Conservation (phyloP, 2,113 vertebrate species). For the Grammomys dolichurus region DNA sequence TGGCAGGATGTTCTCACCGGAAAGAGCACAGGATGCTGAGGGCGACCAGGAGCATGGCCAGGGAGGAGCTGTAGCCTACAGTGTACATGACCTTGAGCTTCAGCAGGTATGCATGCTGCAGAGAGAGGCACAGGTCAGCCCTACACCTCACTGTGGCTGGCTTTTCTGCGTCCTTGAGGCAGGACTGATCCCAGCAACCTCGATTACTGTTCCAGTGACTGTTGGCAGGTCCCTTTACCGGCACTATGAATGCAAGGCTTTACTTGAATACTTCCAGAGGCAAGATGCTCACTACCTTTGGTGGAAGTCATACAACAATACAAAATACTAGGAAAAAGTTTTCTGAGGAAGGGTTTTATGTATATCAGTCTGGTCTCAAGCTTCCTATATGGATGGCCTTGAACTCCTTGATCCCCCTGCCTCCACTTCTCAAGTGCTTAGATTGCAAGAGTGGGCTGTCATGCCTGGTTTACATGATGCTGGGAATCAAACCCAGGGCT, state of each 20-base stretch:
- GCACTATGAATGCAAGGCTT: neutral
- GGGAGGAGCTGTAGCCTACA: constrained; percentile 91
- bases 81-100: constrained; percentile 96
- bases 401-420: neutral
- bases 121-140: constrained; percentile 65
- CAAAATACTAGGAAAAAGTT: neutral
- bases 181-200: neutral
- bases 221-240: neutral
- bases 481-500: neutral
- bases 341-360: neutral
- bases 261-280: neutral
- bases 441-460: neutral
- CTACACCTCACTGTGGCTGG: neutral
- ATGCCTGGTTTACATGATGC: neutral
- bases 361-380: neutral
- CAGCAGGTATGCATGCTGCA: constrained; percentile 91
- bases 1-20: constrained; percentile 87
- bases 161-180: neutral
- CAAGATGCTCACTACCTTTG: neutral
- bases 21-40: constrained; percentile 91
- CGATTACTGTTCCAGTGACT: neutral
- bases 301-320: neutral
- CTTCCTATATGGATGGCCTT: neutral
- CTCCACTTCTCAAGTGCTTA: neutral
- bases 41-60: constrained; percentile 91